These are phyloP conservation scores for Brachionus calyciflorus DNA, from an alignment of 1,140 invertebrate genomes.

Conservation along the genomic window DNA sequence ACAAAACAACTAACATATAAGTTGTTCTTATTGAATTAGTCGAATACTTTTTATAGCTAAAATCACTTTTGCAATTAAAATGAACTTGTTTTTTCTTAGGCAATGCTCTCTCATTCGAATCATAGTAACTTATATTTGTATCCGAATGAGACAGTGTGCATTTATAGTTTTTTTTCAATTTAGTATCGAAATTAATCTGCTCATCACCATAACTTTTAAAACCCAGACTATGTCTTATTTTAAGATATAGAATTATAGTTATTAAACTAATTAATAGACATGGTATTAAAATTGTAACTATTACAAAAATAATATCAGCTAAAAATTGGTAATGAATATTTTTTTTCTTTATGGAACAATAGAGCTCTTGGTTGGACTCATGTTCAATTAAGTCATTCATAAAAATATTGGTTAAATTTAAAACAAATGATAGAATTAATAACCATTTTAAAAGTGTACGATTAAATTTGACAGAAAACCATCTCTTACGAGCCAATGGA, in stretches of 20 bases:
- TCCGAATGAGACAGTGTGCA: not conserved
- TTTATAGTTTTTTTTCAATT: not conserved
- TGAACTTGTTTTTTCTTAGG: too few species aligned
- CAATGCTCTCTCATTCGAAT: too few species aligned
- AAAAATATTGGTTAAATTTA: slow-evolving; percentile 5
- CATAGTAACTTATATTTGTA: not conserved
- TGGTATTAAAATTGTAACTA: not conserved
- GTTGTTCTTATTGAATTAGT: not conserved
- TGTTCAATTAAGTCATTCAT: slow-evolving; percentile 10
- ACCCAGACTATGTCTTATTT: not conserved
- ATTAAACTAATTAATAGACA: not conserved
- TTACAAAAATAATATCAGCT: not conserved
- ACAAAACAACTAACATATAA: slow-evolving; percentile 11
- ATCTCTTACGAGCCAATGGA: slow-evolving; percentile 17
- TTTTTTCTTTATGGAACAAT: slow-evolving; percentile 20
- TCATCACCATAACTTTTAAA: not conserved
- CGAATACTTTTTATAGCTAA: not conserved
- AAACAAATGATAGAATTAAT: not conserved
- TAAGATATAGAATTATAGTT: not conserved
- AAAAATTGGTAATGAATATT: not conserved
- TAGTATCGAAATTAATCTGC: not conserved
- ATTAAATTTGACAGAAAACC: slow-evolving; percentile 4
- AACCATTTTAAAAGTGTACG: not conserved
- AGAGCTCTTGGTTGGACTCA: not conserved
- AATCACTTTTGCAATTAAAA: not conserved